Base-by-base conservation (phyloP, 1,140 invertebrate genomes). In the Ooceraea biroi region DNA sequence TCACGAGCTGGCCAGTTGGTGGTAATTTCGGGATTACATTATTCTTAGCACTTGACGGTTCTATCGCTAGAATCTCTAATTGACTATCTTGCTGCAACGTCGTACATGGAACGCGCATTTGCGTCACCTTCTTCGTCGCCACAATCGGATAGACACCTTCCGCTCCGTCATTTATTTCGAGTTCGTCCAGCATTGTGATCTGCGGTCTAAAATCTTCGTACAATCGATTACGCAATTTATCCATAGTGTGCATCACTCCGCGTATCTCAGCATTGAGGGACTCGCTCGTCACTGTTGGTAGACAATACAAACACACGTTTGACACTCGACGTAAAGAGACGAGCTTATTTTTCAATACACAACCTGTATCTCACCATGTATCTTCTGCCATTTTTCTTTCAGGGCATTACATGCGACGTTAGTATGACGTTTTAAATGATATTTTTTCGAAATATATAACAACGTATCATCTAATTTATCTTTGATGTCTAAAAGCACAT, bases 11-110 rank as follows among this genome's bases (percentile, higher is more conserved):
- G 57, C 94, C 94, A 44, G 74, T 61, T 46, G 94, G 92, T 46
- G 94, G 94, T 63, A 94, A 86, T 76, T 94, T 90, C 41, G 88
- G 84, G 41, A 65, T 72, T 19, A 61, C 74, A 12, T 84, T 27
- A 63, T 86, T 69, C 46, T 58, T 89, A 14, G 3, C n/a, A 57
- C 84, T 91, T 22, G 88, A 90, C 66, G 89, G 88, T 74, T 92
- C 93, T 55, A 94, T 92, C 89, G 90, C 92, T 58, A 94, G 73
- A 94, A 94, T 84, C 94, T 94, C 80, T 93, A 94, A 91, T 93
- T 95, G 83, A 95, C 61, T 90, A 94, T 95, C 89, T 89, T 91
- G 90, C 11, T 46, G 3, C 41, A 73, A 8, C 52, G 63, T 17
- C 25, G 68, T 10, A 46, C 83, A 25, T 17, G 83, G 41, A 22